Conservation (phyloP, 2,888 invertebrate genomes). For the Lysandra bellargus region DNA sequence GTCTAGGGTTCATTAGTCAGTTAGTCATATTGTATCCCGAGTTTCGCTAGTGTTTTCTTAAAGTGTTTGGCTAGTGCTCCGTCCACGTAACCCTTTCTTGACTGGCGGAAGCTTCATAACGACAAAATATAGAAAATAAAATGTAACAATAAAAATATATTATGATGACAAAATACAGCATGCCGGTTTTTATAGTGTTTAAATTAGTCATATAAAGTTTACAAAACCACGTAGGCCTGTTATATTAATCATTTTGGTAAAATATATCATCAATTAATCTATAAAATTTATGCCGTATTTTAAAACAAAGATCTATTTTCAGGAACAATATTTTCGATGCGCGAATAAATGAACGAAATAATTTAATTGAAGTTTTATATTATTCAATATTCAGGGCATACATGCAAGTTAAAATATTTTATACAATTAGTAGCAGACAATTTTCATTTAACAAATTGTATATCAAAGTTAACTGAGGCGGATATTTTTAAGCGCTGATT, state of each 20-base stretch:
- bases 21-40: no score
- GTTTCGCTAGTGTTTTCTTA: no score
- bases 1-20: no score
- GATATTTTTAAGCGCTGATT: conserved; percentile 5
- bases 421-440: conserved; percentile 22
- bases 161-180: no score
- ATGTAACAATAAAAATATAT: no score
- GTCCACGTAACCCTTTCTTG: no score
- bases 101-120: no score
- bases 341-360: conserved; percentile 8
- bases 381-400: conserved; percentile 17
- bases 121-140: no score
- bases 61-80: no score
- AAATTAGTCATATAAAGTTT: neutral
- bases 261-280: neutral
- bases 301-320: conserved; percentile 8
- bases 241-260: neutral
- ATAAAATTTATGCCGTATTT: neutral
- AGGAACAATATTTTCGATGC: neutral
- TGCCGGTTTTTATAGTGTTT: neutral
- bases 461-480: conserved; percentile 16
- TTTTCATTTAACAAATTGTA: conserved; percentile 26
- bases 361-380: conserved; percentile 6
- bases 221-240: neutral
- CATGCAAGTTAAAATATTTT: conserved; percentile 15